Evolutionary conservation across 2,113 vertebrate species (phyloP), one percentile per base, ranked within the genome.

Genomic region (Hyperopisus bebe): DNA sequence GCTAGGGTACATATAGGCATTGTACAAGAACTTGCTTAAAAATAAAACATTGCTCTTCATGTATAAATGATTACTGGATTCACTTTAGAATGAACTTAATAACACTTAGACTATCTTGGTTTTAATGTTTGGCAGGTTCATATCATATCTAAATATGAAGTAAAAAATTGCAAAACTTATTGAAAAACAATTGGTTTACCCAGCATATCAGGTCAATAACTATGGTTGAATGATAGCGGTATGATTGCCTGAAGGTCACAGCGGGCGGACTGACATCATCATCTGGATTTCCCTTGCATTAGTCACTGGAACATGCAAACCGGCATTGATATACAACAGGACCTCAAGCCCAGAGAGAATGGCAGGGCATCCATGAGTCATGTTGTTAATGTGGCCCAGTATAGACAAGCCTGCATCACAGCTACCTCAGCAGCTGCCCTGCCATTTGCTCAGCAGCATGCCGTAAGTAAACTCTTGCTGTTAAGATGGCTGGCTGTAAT

Each of bases 261-360:
- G 93, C 94, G 92, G 92, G 91, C 89, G 91, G 93, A 95, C 92
- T 95, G 95, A 95, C 94, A 70, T 70, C 58, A 62, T 95, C 95
- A 95, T 95, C 93, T 94, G 95, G 94, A 96, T 95, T 95, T 95
- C 94, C 95, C 93, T 94, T 91, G 90, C 95, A 94, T 96, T 95
- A 95, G 94, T 96, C 95, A 95, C 94, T 93, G 91, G 89, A 95
- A 95, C 93, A 95, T 93, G 94, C 92, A 94, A 94, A 91, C 91
- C 94, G 93, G 93, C 89, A 90, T 92, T 88, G 92, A 93, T 92
- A 92, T 90, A 87, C 35, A 53, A 44, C 89, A 90, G 74, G 70
- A 88, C 42, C 48, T 24, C 90, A 35, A 90, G 77, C 90, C 83
- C 88, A 48, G 91, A 89, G 89, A 94, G 92, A 91, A 90, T 92